Evolutionary conservation across 2,113 vertebrate species (phyloP).

Genomic region (Phoxinus phoxinus): DNA sequence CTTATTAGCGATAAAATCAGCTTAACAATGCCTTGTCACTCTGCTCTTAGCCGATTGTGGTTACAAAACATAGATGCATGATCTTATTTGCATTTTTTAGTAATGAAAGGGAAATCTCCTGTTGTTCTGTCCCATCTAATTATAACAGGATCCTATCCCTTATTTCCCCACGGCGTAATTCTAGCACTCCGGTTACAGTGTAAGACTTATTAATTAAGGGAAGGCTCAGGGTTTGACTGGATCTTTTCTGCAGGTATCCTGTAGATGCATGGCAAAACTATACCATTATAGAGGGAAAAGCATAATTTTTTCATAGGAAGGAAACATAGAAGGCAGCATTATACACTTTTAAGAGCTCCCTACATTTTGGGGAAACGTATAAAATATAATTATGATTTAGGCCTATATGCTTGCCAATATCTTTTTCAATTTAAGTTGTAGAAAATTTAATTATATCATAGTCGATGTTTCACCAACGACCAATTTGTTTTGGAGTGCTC

Average conservation of each 20-base stretch:
- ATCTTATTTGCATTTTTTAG: slow-evolving; percentile 7
- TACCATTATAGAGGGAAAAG: background rate
- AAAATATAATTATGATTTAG: too few relatives aligned
- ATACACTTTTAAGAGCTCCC: background rate
- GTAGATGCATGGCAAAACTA: background rate
- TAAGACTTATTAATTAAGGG: background rate
- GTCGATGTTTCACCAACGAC: background rate
- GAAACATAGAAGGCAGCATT: background rate
- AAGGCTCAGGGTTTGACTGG: background rate
- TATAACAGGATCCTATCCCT: background rate
- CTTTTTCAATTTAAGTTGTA: too few relatives aligned
- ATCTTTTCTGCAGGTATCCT: background rate
- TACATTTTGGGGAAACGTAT: too few relatives aligned
- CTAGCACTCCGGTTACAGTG: background rate
- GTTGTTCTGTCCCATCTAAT: background rate
- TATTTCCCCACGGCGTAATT: background rate
- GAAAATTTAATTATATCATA: background rate
- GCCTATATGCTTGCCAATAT: too few relatives aligned
- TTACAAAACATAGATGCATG: background rate
- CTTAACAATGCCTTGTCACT: background rate
- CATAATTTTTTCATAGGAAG: background rate
- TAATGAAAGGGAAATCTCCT: slow-evolving; percentile 19
- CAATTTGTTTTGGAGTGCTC: background rate
- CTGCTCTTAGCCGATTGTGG: background rate
- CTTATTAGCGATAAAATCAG: slow-evolving; percentile 42